These are phyloP conservation scores for Edolisoma coerulescens DNA, from an alignment of 2,113 vertebrate species.

Conservation along the genomic window DNA sequence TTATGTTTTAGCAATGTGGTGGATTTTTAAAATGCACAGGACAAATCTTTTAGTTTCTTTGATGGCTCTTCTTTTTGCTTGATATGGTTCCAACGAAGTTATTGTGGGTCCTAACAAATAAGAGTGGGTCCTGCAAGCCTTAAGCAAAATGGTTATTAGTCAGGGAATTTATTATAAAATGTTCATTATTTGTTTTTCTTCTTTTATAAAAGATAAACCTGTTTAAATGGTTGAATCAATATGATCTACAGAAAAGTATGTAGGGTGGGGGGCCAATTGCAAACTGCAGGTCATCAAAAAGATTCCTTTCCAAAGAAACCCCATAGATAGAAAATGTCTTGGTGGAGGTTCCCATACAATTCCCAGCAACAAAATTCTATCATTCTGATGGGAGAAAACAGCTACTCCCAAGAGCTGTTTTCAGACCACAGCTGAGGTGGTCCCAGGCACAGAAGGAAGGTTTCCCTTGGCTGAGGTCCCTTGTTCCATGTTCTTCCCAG, in stretches of 20 bases:
- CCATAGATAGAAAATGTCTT: background rate
- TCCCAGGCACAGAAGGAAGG: accelerated
- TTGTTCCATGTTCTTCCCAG: background rate
- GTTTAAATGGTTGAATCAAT: background rate
- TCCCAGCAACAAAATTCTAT: background rate
- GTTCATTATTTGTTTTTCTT: background rate
- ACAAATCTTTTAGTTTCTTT: background rate
- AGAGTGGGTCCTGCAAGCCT: background rate
- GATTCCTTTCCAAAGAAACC: background rate
- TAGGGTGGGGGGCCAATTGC: background rate
- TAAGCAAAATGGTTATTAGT: background rate
- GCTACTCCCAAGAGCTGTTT: background rate
- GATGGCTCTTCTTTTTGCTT: background rate
- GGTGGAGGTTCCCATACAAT: background rate
- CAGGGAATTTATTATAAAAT: background rate
- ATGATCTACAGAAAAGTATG: background rate
- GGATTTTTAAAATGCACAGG: background rate
- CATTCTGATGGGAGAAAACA: background rate
- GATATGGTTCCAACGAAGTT: background rate
- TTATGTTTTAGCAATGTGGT: background rate
- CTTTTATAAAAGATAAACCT: background rate
- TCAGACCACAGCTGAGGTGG: background rate
- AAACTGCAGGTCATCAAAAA: background rate
- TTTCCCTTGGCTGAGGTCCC: background rate
- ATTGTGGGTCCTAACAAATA: background rate